phyloP scores from a whole-genome alignment of 2,113 vertebrate genomes.

The Bubo blakistoni region DNA sequence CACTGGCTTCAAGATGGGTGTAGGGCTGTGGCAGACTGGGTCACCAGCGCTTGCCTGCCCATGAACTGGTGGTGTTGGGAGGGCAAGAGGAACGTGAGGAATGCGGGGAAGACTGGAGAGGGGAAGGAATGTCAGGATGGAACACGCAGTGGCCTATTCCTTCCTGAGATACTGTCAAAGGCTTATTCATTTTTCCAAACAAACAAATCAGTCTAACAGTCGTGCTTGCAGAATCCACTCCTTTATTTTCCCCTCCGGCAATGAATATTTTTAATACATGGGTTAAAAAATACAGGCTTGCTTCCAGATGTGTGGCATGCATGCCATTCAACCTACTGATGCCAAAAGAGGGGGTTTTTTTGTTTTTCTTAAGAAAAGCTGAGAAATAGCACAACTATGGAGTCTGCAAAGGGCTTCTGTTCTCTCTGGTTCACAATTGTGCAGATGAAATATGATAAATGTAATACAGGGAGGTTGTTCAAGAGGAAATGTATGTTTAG shows the following conservation, averaged over 20 bases:
- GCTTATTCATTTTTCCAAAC: constrained; percentile 68
- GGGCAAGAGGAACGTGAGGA: constrained; percentile 60
- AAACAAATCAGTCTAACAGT: constrained; percentile 35
- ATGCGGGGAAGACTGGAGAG: constrained; percentile 14
- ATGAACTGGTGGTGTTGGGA: constrained; percentile 12
- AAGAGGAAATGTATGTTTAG: constrained; percentile 28
- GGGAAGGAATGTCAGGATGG: constrained; percentile 56
- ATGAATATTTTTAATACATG: not conserved
- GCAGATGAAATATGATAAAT: not conserved
- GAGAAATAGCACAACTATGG: not conserved
- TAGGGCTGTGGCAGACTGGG: not conserved
- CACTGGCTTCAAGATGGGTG: not conserved
- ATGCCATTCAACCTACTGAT: constrained; percentile 52
- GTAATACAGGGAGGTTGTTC: not conserved
- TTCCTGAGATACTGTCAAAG: constrained; percentile 62
- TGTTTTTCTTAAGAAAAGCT: not conserved
- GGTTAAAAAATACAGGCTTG: constrained; percentile 25
- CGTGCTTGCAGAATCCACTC: not conserved
- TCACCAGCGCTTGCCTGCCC: not conserved
- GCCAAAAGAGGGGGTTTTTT: not conserved
- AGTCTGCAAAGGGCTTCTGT: not conserved
- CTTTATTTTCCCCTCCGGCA: constrained; percentile 47
- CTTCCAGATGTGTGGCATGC: not conserved
- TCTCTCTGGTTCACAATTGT: not conserved
- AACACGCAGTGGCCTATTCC: not conserved